These are phyloP conservation scores for Protobothrops flavoviridis DNA, from an alignment of 2,113 vertebrate genomes.

Conservation along the genomic window DNA sequence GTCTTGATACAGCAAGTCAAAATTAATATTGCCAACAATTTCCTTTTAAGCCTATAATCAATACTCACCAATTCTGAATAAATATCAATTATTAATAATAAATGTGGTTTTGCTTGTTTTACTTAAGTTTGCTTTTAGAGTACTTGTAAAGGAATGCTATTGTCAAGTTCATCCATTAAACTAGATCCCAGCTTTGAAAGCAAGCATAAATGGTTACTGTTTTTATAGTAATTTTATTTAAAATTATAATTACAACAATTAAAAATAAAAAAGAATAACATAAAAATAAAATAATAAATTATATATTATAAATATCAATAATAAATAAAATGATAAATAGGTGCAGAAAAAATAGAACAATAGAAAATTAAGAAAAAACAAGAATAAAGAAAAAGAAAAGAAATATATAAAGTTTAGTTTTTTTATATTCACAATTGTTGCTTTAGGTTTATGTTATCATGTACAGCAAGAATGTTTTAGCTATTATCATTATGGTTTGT, in stretches of 20 bases:
- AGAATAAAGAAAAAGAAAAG: neutral
- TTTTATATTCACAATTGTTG: neutral
- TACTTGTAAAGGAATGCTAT: conserved; percentile 50
- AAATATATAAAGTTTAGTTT: neutral
- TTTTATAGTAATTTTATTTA: neutral
- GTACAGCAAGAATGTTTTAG: neutral
- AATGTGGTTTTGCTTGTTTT: conserved; percentile 64
- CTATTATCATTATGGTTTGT: neutral
- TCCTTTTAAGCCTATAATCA: conserved; percentile 71
- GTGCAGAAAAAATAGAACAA: neutral
- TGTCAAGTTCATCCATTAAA: conserved; percentile 56
- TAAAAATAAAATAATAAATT: neutral
- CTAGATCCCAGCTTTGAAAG: conserved; percentile 30
- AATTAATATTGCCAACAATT: conserved; percentile 61
- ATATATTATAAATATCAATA: too few species aligned
- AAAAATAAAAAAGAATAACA: neutral
- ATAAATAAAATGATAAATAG: too few species aligned
- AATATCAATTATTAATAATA: conserved; percentile 71
- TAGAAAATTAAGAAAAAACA: neutral
- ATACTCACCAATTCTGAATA: conserved; percentile 65
- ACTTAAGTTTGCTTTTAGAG: conserved; percentile 67
- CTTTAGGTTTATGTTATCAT: neutral
- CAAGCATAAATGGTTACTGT: conserved; percentile 26
- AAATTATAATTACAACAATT: neutral
- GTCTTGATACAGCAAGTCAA: conserved; percentile 44